Base-by-base conservation (phyloP, 2,113 vertebrate species). In the Pseudorasbora parva region DNA sequence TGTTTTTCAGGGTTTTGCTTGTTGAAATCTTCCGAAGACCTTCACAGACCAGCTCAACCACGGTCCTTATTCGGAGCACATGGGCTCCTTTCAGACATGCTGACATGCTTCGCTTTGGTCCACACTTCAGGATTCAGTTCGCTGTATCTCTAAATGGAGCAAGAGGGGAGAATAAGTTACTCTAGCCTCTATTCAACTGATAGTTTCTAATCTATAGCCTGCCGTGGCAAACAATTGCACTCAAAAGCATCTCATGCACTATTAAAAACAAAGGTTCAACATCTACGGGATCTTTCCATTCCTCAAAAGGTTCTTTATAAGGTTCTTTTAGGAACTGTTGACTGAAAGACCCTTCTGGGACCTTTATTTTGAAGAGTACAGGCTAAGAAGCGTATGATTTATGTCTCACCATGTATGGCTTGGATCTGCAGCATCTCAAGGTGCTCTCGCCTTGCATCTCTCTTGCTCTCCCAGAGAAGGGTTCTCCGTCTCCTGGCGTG, bases 401-500 rank as follows among this genome's bases (percentile, higher is more conserved):
- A 78, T 41, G 19, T 80, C 91, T 94, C 88, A 94, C 94, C 94
- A 90, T 91, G 88, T 92, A 57, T 12, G 45, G 62, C 51, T 82
- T 5, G 76, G 11, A 62, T 57, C 33, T 11, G 19, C 0, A 4
- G 47, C 0, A 81, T 69, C 76, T 96, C 94, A 96, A 77, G 95
- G 93, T 27, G 94, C 94, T 82, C 96, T 89, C 56, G 94, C 93
- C 91, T 95, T 86, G 89, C 91, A 93, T 85, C 94, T 85, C 81
- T 95, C 95, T 82, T 94, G 95, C 85, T 94, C 88, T 4, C 92
- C 94, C 1, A 92, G 90, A 49, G 91, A 93, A 56, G 93, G 92
- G 87, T 93, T 94, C 91, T 95, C 95, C 47, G 88, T 91, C 88
- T 96, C 95, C 91, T 95, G 97, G 8, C 95, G 95, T 71, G 95